Evolutionary conservation across 2,113 vertebrate species (phyloP).

Genomic region (Thinocorus orbignyianus): DNA sequence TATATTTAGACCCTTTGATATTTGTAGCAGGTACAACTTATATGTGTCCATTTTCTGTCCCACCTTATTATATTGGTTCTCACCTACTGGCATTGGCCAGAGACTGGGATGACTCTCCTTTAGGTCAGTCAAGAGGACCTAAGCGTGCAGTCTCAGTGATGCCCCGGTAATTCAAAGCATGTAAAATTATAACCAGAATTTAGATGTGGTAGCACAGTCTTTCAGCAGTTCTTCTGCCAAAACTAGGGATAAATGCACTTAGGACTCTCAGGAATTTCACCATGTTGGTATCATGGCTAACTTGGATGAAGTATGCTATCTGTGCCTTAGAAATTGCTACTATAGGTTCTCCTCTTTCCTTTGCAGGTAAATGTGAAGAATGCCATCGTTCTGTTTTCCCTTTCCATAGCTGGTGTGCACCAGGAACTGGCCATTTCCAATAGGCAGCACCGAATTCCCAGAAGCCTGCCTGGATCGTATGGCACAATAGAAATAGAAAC

Average conservation of each 20-base stretch:
- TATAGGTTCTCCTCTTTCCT: neutral
- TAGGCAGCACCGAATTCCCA: slow-evolving; percentile 76
- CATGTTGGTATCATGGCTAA: neutral
- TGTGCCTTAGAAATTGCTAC: neutral
- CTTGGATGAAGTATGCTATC: neutral
- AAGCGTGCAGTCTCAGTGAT: neutral
- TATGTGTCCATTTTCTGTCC: neutral
- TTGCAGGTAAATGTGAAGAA: slow-evolving; percentile 90
- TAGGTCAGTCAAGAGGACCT: neutral
- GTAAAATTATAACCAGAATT: neutral
- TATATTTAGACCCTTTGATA: neutral
- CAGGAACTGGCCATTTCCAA: slow-evolving; percentile 86
- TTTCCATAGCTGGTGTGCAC: slow-evolving; percentile 91
- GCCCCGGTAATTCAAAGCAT: neutral
- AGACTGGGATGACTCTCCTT: neutral
- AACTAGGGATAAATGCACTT: neutral
- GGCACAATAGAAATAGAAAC: slow-evolving; percentile 80
- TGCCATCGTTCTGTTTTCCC: slow-evolving; percentile 93
- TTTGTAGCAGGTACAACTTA: neutral
- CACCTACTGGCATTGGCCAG: neutral
- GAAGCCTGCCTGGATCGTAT: slow-evolving; percentile 72
- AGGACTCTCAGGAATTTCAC: neutral
- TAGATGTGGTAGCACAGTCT: neutral
- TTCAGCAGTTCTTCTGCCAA: neutral
- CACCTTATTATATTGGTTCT: neutral